phyloP scores from a whole-genome alignment of 2,888 invertebrate genomes.

The Erebia palarica region DNA sequence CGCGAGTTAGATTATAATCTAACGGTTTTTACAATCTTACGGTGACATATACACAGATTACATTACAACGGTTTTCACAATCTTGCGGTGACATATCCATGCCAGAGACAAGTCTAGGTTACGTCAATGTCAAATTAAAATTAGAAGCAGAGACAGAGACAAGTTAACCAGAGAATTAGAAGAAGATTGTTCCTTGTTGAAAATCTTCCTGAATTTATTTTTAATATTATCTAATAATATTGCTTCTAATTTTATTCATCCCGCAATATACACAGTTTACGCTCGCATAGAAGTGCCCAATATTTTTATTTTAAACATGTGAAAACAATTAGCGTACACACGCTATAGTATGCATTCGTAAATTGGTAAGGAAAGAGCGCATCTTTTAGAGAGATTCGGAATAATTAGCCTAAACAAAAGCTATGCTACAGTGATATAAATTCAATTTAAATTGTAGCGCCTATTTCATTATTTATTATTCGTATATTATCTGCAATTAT shows the following conservation, averaged over 20 bases:
- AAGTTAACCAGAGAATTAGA: too few relatives aligned
- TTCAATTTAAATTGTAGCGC: background rate
- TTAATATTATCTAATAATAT: background rate
- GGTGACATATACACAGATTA: too few relatives aligned
- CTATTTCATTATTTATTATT: background rate
- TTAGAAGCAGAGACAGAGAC: too few relatives aligned
- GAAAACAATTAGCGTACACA: background rate
- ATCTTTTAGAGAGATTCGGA: slow-evolving; percentile 21
- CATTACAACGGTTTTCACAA: too few relatives aligned
- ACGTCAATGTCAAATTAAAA: too few relatives aligned
- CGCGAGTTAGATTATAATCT: too few relatives aligned
- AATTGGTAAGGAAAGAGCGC: slow-evolving; percentile 41
- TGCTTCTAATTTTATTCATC: background rate
- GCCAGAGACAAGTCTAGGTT: too few relatives aligned
- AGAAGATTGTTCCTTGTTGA: slow-evolving; percentile 1
- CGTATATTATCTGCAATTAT: background rate
- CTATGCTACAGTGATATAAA: background rate
- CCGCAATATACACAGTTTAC: background rate
- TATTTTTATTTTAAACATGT: slow-evolving; percentile 2
- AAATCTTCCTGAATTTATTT: slow-evolving; percentile 10
- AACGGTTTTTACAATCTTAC: too few relatives aligned
- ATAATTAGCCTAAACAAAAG: background rate
- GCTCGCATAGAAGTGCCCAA: background rate
- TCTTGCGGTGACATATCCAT: too few relatives aligned
- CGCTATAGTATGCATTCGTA: slow-evolving; percentile 21